Base-by-base conservation (phyloP, 2,888 invertebrate species). In the Drosophila formosana region DNA sequence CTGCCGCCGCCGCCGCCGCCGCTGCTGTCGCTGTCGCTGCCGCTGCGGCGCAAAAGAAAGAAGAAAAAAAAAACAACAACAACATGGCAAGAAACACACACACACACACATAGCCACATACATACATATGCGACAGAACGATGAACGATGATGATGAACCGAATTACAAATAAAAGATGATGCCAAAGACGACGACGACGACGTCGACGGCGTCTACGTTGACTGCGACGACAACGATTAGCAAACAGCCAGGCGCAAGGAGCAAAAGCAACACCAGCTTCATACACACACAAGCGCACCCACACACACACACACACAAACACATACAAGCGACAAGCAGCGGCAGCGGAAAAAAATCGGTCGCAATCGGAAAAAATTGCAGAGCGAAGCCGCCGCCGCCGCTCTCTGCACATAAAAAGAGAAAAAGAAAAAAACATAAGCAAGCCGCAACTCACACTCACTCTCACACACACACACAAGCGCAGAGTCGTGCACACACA, bases 81-180 rank as follows among this genome's bases (percentile, higher is more conserved):
- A 66, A 72, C 58, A 37, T 11, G 37, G 63, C 69, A 80, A 80
- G 84, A 83, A 80, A 2, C 18, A 18, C 18, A 18, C 18, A 18
- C 18, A 18, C 18, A 41, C 69, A 41, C 68, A 76, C 45, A 66
- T 57, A 66, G 57, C 78, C 71, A 68, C 53, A 39, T 82, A 82
- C 88, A 70, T 64, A 83, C 82, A 78, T 68, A 82, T 87, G 89
- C 88, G 89, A 81, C 86, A 90, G 90, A 84, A 90, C 90, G 91
- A 91, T 91, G 89, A 90, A 91, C 91, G 90, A 91, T 91, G 91
- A 90, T 90, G 90, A 91, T 91, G 90, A 91, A 91, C 90, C 91
- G 90, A 91, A 91, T 91, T 91, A 91, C 90, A 91, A 91, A 91
- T 91, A 91, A 91, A 91, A 91, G 91, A 91, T 91, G 90, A 91